A percentile compares a stretch with the other conserved stretches of the same genome.
Evolutionary conservation across 2,113 vertebrate genomes (phyloP).

Genomic region (Phalacrocorax brasilianus): DNA sequence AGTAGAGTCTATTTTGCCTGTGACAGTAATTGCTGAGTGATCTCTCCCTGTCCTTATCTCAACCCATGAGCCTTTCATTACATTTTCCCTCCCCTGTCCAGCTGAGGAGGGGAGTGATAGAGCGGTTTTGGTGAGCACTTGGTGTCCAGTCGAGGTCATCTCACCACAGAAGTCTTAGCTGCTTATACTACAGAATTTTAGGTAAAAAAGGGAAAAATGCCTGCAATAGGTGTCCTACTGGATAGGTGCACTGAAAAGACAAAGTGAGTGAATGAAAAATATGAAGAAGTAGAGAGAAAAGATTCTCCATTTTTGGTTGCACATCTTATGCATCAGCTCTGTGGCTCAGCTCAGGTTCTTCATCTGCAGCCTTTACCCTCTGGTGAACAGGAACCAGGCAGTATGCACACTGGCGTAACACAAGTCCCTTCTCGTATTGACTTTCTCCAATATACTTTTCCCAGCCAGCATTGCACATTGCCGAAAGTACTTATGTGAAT

Average conservation of each 20-base stretch:
- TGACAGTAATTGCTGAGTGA: neutral
- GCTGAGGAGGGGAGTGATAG: neutral
- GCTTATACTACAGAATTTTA: neutral
- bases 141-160: neutral
- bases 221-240: neutral
- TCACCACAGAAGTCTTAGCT: neutral
- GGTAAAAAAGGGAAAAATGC: neutral
- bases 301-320: neutral
- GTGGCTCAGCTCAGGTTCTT: neutral
- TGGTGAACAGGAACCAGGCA: neutral
- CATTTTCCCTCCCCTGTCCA: neutral
- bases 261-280: neutral
- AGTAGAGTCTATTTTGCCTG: neutral
- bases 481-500: neutral
- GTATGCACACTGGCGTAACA: neutral
- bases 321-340: neutral
- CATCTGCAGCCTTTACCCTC: neutral
- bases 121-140: neutral
- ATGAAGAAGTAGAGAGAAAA: neutral
- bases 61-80: neutral
- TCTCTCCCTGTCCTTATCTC: neutral
- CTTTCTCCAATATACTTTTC: rapidly evolving
- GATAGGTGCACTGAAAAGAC: neutral
- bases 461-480: neutral
- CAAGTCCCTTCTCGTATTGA: rapidly evolving